These are phyloP conservation scores for Sebastes steindachneri DNA, from an alignment of 2,797 vertebrate genomes.

Conservation along the genomic window DNA sequence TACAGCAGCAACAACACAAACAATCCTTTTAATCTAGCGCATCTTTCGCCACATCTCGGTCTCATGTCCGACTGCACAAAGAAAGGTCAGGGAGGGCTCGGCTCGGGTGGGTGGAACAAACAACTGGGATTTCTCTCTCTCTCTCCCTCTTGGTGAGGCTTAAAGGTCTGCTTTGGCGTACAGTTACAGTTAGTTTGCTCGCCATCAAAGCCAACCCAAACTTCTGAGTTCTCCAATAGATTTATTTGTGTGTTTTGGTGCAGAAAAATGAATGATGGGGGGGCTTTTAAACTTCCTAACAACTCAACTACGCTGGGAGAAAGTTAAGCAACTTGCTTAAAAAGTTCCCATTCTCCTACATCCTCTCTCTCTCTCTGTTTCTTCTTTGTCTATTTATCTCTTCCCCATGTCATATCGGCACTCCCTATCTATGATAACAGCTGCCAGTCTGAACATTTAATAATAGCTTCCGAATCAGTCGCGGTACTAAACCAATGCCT, in stretches of 20 bases:
- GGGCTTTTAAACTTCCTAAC: slow-evolving; percentile 41
- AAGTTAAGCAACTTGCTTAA: slow-evolving; percentile 48
- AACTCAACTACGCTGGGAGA: slow-evolving; percentile 35
- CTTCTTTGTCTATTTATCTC: slow-evolving; percentile 16
- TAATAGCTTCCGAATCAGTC: slow-evolving; percentile 17
- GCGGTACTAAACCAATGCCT: slow-evolving; percentile 21
- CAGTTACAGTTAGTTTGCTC: slow-evolving; percentile 63
- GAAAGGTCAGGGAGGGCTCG: slow-evolving; percentile 70
- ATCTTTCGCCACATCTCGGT: slow-evolving; percentile 57
- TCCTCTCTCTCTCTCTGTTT: slow-evolving; percentile 1
- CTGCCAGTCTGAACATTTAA: slow-evolving; percentile 19
- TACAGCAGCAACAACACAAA: slow-evolving; percentile 48
- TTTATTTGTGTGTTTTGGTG: slow-evolving; percentile 37
- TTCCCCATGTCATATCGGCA: neutral
- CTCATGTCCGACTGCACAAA: slow-evolving; percentile 72
- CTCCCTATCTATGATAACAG: neutral
- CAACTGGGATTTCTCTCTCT: slow-evolving; percentile 51
- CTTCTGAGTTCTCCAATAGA: slow-evolving; percentile 52
- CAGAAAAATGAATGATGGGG: slow-evolving; percentile 17
- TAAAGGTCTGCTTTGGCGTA: slow-evolving; percentile 66
- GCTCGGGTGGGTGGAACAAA: slow-evolving; percentile 75
- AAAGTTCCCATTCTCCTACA: slow-evolving; percentile 29
- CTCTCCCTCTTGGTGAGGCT: slow-evolving; percentile 49
- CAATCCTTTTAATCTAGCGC: slow-evolving; percentile 75
- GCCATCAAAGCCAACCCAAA: slow-evolving; percentile 63